These are phyloP conservation scores for Xenops minutus DNA, from an alignment of 2,797 vertebrate species.

Conservation along the genomic window DNA sequence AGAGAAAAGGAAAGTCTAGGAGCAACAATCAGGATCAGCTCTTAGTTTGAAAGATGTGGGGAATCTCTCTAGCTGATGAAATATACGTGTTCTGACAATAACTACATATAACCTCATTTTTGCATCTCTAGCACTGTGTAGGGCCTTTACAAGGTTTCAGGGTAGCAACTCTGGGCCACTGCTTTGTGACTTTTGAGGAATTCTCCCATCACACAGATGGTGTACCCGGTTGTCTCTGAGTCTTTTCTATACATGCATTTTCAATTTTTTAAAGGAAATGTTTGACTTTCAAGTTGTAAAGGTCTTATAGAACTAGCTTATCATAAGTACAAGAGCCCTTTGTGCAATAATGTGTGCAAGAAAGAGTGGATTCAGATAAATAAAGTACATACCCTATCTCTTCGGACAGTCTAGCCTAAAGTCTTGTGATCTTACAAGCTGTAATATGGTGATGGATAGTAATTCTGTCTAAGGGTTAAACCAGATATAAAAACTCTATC, in stretches of 20 bases:
- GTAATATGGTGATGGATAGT: background rate
- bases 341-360: background rate
- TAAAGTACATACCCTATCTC: background rate
- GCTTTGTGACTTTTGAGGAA: background rate
- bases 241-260: background rate
- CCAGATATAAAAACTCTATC: background rate
- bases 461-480: background rate
- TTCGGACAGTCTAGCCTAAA: background rate
- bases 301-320: background rate
- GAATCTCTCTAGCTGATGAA: background rate
- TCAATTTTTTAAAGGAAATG: background rate
- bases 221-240: background rate
- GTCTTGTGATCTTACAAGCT: background rate
- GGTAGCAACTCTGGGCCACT: accelerated
- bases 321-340: background rate
- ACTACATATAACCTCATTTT: background rate
- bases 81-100: accelerated
- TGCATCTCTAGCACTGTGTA: background rate
- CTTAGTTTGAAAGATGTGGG: background rate
- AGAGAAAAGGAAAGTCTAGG: background rate
- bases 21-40: background rate
- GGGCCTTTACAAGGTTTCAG: background rate
- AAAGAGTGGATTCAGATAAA: background rate
- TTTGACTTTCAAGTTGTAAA: background rate
- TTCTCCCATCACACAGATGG: background rate